Base-by-base conservation (phyloP, 2,113 vertebrate species). In the Heloderma charlesbogerti region DNA sequence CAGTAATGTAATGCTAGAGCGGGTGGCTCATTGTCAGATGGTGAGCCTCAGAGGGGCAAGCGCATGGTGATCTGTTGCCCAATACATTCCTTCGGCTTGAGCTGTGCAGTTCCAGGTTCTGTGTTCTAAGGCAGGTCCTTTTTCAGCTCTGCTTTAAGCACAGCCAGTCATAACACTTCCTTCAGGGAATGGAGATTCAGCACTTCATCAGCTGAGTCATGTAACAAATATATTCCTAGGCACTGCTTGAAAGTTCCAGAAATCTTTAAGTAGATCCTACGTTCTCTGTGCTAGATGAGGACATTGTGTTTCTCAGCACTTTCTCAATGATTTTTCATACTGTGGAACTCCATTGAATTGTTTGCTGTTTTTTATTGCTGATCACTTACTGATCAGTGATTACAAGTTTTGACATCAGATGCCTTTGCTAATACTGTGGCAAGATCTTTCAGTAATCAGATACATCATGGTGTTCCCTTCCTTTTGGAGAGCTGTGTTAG, bases 141-240 rank as follows among this genome's bases (percentile, higher is more conserved):
- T 89, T 72, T 72, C 40, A 72, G 5, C 60, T 74, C 37, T 78
- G 40, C 81, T 83, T 67, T 72, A 79, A 60, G 13, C 86, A 79
- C 63, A 80, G 7, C 45, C 60, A 74, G 72, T 37, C 31, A 72
- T 27, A 87, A 1, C 37, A 10, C 34, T 74, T 5, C 71, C 13
- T 80, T n/a, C 27, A 37, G 72, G 37, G 22, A 87, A 16, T 45
- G 48, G 13, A 48, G 79, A 7, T 57, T 63, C 0, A 87, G 63
- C 45, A 77, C 9, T 89, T 75, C 0, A 84, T 20, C 82, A 89
- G 78, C 88, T 74, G 69, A 80, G 72, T 87, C 54, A 40, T 18
- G n/a, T 43, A 67, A 27, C 79, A 87, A 43, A 71, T 45, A 63
- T 87, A 51, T 91, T 80, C 57, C 71, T 45, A 87, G 66, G 43